Base-by-base conservation (phyloP, 2,888 invertebrate genomes). In the Bembecia ichneumoniformis region DNA sequence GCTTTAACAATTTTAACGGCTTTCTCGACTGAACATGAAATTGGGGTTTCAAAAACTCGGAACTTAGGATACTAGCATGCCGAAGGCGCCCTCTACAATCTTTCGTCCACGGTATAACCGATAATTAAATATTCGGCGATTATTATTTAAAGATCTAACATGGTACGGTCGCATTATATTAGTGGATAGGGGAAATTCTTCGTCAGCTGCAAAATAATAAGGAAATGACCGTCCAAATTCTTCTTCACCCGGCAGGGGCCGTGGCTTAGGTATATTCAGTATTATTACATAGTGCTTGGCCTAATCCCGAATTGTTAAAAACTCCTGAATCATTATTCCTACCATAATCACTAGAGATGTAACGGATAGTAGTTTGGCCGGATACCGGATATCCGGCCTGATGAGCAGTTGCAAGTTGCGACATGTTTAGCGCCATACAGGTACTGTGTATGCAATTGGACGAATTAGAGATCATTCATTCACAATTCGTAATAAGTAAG, bases 41-140 rank as follows among this genome's bases (percentile, higher is more conserved):
- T 17, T 17, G 17, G 17, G 4, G 17, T 17, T 17, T 17, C 17
- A 17, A 17, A 17, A 17, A 17, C 3, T 17, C 17, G 2, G 4
- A 16, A 9, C 3, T 17, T 17, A 17, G 17, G n/a, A 17, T 3
- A 17, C 17, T 2, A 17, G 17, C 17, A 17, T 17, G 4, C 17
- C 17, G 3, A 17, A 17, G 17, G 17, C 3, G 50, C 50, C 43
- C 50, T 50, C 47, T 35, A 50, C 50, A 50, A 50, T 47, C 47
- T 50, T 47, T 47, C 44, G 50, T 50, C 50, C 50, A 47, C 50
- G 50, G 44, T 45, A 50, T 47, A 50, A 28, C 44, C 47, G 43
- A 50, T 50, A 50, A 36, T 50, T 50, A 50, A 47, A 50, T 50
- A 47, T 50, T 50, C 47, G 47, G 47, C 50, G 47, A 47, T 50